Evolutionary conservation across 1,140 invertebrate genomes (phyloP).

Genomic region (Magallana angulata): DNA sequence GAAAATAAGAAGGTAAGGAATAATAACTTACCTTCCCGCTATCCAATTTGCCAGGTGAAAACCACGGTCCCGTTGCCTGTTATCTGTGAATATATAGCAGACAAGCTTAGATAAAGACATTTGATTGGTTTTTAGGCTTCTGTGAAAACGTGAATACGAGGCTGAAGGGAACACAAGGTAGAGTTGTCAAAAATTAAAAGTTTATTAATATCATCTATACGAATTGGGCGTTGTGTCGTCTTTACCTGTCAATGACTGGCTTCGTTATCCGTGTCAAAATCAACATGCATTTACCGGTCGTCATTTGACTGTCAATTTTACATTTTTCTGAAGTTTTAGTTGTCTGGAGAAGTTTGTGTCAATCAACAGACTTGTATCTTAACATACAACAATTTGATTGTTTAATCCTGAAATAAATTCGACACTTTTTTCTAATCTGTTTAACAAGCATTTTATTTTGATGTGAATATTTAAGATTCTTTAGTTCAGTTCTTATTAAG

Average conservation of each 20-base stretch:
- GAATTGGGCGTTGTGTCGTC: not conserved
- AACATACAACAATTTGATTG: no score
- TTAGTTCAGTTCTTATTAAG: no score
- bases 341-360: no score
- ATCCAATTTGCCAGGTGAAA: not conserved
- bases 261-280: not conserved
- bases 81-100: constrained; percentile 15
- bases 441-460: no score
- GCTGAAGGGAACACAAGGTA: not conserved
- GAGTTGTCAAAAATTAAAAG: constrained; percentile 5
- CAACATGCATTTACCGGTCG: not conserved
- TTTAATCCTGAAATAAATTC: no score
- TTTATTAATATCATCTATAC: not conserved
- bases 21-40: not conserved
- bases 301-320: not conserved
- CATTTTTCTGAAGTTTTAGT: no score
- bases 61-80: not conserved
- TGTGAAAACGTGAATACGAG: not conserved
- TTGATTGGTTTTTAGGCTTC: not conserved
- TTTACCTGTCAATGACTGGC: not conserved
- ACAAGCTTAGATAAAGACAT: not conserved
- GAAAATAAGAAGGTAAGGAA: not conserved
- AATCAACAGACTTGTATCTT: no score
- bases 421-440: no score
- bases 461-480: no score